Conservation (phyloP, 1,140 invertebrate genomes). For the Brachionus calyciflorus region DNA sequence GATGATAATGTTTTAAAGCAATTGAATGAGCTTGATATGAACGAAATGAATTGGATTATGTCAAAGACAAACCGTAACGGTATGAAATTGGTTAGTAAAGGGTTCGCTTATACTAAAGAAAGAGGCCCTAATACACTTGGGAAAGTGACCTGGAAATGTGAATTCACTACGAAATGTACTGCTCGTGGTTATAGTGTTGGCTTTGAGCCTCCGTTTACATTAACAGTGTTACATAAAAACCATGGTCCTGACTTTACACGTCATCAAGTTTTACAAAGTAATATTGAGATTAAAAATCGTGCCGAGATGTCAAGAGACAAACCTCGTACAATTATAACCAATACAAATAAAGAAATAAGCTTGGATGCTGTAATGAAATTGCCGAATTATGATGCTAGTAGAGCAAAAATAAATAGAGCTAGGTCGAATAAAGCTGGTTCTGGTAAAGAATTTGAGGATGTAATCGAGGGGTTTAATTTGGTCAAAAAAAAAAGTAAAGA, state of each 20-base stretch:
- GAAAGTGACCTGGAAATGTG: background rate
- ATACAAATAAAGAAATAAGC: constrained; percentile 6
- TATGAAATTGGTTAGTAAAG: background rate
- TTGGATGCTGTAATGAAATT: background rate
- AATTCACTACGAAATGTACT: background rate
- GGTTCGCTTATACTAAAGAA: constrained; percentile 5
- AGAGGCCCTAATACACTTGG: background rate
- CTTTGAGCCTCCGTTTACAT: background rate
- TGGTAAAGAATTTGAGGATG: constrained; percentile 7
- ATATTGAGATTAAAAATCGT: background rate
- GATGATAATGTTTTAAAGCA: background rate
- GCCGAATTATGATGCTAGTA: background rate
- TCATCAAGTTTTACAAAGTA: background rate
- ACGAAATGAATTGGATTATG: too few relatives aligned
- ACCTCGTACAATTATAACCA: background rate
- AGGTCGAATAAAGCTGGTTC: background rate
- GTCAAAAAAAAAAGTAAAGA: background rate
- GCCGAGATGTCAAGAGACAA: background rate
- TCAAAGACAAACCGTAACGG: too few relatives aligned
- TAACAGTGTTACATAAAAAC: background rate
- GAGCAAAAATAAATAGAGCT: background rate
- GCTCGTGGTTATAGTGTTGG: background rate
- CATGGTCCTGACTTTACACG: background rate
- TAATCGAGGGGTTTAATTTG: too few relatives aligned
- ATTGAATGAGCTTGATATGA: background rate